Evolutionary conservation across 2,113 vertebrate species (phyloP).

Genomic region (Philantomba maxwellii): DNA sequence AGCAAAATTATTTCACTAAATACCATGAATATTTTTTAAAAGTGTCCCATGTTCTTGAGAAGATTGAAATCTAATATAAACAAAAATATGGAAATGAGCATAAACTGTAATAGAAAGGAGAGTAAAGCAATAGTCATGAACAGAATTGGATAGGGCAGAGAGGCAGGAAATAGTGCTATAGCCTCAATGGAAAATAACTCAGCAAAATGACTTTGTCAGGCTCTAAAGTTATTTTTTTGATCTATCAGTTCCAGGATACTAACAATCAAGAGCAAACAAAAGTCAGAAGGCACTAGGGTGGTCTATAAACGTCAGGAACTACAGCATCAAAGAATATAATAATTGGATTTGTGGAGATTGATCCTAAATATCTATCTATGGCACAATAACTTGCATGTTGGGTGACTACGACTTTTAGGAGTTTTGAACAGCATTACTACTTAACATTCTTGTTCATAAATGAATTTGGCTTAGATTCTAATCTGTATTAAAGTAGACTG

Average conservation of each 20-base stretch:
- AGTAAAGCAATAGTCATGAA: neutral
- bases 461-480: slow-evolving; percentile 41
- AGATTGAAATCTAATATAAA: neutral
- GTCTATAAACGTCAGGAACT: neutral
- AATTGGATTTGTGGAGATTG: neutral
- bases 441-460: slow-evolving; percentile 37
- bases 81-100: neutral
- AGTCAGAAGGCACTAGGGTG: neutral
- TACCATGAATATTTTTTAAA: neutral
- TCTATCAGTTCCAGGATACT: neutral
- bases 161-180: neutral
- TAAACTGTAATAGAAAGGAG: neutral
- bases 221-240: neutral
- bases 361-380: neutral
- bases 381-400: neutral
- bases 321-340: neutral
- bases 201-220: neutral
- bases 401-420: neutral
- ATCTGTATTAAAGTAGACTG: slow-evolving; percentile 4
- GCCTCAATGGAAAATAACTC: neutral
- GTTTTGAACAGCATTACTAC: slow-evolving; percentile 1
- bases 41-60: neutral
- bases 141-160: neutral
- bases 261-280: neutral
- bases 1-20: neutral